Conservation (phyloP, 2,888 invertebrate genomes). For the Andrena chrysosceles region DNA sequence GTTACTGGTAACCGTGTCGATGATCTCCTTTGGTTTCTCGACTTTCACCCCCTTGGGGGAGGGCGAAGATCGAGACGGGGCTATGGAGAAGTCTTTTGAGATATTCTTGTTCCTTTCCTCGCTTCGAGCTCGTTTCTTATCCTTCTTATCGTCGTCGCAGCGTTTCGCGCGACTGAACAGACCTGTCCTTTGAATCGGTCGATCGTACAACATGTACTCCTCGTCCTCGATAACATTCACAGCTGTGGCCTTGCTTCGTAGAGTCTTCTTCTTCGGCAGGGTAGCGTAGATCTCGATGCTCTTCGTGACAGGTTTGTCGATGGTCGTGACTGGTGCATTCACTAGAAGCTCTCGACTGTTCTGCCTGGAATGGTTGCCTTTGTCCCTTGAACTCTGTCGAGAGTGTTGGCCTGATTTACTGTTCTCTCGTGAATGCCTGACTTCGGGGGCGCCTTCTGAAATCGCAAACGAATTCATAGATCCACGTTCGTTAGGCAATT, state of each 20-base stretch:
- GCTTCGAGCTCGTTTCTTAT: conserved; percentile 92
- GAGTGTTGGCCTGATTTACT: conserved; percentile 91
- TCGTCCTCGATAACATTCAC: conserved; percentile 91
- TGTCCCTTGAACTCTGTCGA: conserved; percentile 90
- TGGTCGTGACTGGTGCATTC: conserved; percentile 56
- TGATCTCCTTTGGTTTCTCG: conserved; percentile 87
- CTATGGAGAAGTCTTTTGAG: conserved; percentile 90
- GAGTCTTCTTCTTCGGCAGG: conserved; percentile 93
- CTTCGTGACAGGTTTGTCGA: conserved; percentile 85
- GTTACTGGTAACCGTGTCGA: conserved; percentile 86
- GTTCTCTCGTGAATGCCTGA: conserved; percentile 90
- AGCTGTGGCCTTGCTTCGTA: conserved; percentile 88
- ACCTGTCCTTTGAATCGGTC: conserved; percentile 90
- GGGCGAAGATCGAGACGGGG: conserved; percentile 85
- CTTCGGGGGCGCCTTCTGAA: conserved; percentile 86
- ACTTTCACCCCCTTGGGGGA: conserved; percentile 79
- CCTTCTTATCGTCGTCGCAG: conserved; percentile 89
- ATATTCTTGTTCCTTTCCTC: conserved; percentile 93
- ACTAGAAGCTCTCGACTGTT: conserved; percentile 87
- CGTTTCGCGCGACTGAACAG: conserved; percentile 89
- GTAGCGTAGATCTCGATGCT: conserved; percentile 97
- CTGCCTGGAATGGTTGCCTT: conserved; percentile 88
- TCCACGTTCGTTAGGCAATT: neutral
- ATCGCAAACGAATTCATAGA: neutral
- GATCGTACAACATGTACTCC: conserved; percentile 88